These are phyloP conservation scores for Semaprochilodus insignis DNA, from an alignment of 2,797 vertebrate genomes.

Conservation along the genomic window DNA sequence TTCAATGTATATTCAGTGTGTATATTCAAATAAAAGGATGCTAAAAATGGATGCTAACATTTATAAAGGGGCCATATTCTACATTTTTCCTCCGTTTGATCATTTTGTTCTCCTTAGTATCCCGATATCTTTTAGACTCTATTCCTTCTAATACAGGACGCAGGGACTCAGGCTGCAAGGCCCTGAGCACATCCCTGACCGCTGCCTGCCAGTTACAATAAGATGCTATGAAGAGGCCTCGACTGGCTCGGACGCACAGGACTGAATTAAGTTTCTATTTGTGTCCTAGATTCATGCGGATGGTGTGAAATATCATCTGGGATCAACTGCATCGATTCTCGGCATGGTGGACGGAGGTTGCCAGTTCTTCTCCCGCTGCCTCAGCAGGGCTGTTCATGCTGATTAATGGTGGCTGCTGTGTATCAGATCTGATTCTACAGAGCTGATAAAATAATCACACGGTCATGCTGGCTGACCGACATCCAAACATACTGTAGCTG, in stretches of 20 bases:
- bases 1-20: too few species aligned
- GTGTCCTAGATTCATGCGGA: slow-evolving; percentile 10
- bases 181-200: background rate
- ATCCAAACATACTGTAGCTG: too few species aligned
- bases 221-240: background rate
- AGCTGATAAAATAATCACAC: background rate
- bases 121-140: too few species aligned
- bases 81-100: too few species aligned
- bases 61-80: too few species aligned
- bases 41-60: too few species aligned
- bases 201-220: background rate
- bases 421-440: background rate
- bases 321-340: slow-evolving; percentile 27
- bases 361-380: background rate
- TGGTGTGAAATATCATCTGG: slow-evolving; percentile 35
- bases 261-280: slow-evolving; percentile 18
- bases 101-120: too few species aligned
- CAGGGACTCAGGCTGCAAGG: background rate
- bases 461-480: too few species aligned
- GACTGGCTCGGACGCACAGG: background rate
- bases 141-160: too few species aligned
- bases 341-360: slow-evolving; percentile 10
- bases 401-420: background rate
- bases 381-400: slow-evolving; percentile 16
- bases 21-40: too few species aligned